Evolutionary conservation across 2,113 vertebrate genomes (phyloP).

Genomic region (Patagioenas fasciata): DNA sequence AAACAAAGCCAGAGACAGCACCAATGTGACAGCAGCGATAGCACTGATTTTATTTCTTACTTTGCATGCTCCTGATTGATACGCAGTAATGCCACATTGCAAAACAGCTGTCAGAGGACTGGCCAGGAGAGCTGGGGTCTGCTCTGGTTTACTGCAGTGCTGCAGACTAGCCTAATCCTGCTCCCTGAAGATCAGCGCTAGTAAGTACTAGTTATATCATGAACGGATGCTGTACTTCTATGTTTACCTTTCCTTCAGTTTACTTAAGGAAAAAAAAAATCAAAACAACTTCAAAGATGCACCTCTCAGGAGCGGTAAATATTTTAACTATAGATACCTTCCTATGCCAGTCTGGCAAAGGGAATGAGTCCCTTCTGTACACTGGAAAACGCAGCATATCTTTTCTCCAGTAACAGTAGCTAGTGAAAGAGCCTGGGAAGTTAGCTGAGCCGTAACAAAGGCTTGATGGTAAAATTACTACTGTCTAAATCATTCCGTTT

Average conservation of each 20-base stretch:
- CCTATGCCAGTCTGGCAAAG: neutral
- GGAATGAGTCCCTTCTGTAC: neutral
- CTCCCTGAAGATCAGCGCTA: accelerated
- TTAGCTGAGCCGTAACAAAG: neutral
- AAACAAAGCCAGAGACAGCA: neutral
- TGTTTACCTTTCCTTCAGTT: neutral
- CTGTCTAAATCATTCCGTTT: neutral
- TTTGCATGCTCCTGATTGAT: neutral
- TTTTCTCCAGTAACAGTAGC: neutral
- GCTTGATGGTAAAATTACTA: neutral
- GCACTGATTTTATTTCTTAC: neutral
- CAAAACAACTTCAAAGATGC: neutral
- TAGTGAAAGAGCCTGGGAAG: neutral
- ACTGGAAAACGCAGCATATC: neutral
- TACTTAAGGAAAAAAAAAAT: neutral
- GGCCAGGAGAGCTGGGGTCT: neutral
- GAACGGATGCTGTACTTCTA: neutral
- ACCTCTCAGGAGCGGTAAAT: neutral
- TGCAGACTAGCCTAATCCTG: neutral
- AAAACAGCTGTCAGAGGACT: neutral
- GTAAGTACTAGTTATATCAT: neutral
- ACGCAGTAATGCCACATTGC: neutral
- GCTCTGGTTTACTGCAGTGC: neutral
- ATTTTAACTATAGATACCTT: neutral
- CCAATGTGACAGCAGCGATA: accelerated